These are phyloP conservation scores for Pantelozetes paolii DNA, from an alignment of 2,888 invertebrate genomes.

Conservation along the genomic window DNA sequence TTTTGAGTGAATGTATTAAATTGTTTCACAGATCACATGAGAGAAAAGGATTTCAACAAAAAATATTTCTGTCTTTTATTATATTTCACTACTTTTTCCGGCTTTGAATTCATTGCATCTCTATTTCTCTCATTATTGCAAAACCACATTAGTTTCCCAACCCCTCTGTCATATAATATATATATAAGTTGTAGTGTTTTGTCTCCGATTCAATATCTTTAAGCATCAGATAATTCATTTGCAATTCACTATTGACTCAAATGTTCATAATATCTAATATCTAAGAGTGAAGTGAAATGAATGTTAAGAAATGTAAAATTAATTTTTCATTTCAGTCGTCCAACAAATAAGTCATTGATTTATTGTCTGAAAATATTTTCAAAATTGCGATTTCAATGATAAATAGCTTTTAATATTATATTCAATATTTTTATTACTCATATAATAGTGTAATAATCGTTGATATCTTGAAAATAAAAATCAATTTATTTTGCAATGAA, in stretches of 20 bases:
- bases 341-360: conserved; percentile 9
- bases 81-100: too few species aligned
- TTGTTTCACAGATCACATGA: too few species aligned
- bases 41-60: too few species aligned
- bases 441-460: not conserved
- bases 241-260: conserved; percentile 5
- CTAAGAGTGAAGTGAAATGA: not conserved
- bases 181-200: not conserved
- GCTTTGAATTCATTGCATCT: too few species aligned
- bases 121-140: too few species aligned
- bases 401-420: conserved; percentile 11
- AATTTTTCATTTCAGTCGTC: not conserved
- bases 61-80: too few species aligned
- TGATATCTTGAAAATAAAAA: too few species aligned
- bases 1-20: not conserved
- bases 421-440: not conserved
- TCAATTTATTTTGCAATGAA: too few species aligned
- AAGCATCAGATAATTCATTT: not conserved
- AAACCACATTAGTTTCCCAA: too few species aligned
- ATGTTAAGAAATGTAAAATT: not conserved
- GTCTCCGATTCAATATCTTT: not conserved
- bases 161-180: too few species aligned
- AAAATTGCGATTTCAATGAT: conserved; percentile 10
- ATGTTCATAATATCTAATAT: not conserved
- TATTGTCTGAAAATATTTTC: conserved; percentile 11